Conservation (phyloP, 2,797 vertebrate genomes). For the Alfaro cultratus region DNA sequence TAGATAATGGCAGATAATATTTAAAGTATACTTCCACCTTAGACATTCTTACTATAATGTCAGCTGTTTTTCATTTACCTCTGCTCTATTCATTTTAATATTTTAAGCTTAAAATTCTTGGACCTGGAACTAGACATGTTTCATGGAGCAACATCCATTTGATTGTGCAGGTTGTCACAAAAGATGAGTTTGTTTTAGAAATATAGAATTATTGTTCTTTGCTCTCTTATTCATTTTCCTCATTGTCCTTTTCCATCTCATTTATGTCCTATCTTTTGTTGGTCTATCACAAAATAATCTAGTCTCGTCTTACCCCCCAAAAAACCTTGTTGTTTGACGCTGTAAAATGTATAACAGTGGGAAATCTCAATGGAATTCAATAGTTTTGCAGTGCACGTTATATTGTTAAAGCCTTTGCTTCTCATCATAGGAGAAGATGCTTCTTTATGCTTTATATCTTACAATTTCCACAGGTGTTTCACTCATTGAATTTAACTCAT, state of each 20-base stretch:
- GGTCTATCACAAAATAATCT: not conserved
- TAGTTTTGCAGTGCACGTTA: not conserved
- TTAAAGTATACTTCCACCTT: not conserved
- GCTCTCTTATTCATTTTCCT: not conserved
- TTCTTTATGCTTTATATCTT: not conserved
- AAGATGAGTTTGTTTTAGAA: not conserved
- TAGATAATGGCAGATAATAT: too few species aligned
- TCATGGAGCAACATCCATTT: not conserved
- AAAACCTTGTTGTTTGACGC: not conserved
- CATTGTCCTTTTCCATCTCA: not conserved
- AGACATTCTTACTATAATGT: not conserved
- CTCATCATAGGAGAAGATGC: not conserved
- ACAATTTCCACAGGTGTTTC: not conserved
- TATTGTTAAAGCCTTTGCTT: constrained; percentile 8
- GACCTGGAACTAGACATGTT: not conserved
- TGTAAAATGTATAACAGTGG: not conserved
- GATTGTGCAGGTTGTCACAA: not conserved
- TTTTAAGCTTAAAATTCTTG: not conserved
- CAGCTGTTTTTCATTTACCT: not conserved
- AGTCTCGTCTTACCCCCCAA: not conserved
- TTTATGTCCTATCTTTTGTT: not conserved
- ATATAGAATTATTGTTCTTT: not conserved
- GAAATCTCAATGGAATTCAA: not conserved
- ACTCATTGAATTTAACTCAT: not conserved
- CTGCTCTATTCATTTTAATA: not conserved